Evolutionary conservation across 2,797 vertebrate species (phyloP), one percentile per base, ranked within the genome.

Genomic region (Cryptoprocta ferox): DNA sequence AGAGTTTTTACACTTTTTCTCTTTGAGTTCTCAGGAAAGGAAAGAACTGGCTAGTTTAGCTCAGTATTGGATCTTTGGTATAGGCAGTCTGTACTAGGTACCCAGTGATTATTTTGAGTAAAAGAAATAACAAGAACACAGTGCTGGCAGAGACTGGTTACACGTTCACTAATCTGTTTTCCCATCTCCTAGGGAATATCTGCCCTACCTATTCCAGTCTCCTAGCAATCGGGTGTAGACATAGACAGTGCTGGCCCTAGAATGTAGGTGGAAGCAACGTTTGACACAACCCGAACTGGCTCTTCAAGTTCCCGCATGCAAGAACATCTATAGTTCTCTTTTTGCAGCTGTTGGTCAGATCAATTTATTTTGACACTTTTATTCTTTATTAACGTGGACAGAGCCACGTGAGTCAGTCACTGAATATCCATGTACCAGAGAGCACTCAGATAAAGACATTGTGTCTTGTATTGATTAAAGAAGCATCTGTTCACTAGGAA

Each of bases 211-310:
- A 3, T 15, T 53, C 16, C 14, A 66, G 21, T 37, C 88, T 50
- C 42, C 21, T 30, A 2, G 1, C 7, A 16, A 48, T 37, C 15
- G 6, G 10, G 3, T 9, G 7, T 30, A 28, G 4, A 5, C 11
- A 2, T 0, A 45, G 28, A 13, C 7, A 15, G 35, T 10, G 12
- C 5, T 3, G 9, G 3, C 35, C 2, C 12, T 10, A 12, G 13
- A 26, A 39, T 10, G 6, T 10, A 5, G 39, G 1, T 35, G 1
- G 3, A 10, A 45, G 10, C 19, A 32, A 35, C 2, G 0, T 30
- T 21, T 28, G 45, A 65, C 1, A 14, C 1, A 14, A 28, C 50
- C 11, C 7, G 26, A 92, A 35, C 5, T 61, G 26, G 4, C 28
- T 3, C 26, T 85, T 7, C 9, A 32, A 21, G 1, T n/a, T 76